Evolutionary conservation across 2,888 invertebrate species (phyloP).

Genomic region (Orthosia gothica): DNA sequence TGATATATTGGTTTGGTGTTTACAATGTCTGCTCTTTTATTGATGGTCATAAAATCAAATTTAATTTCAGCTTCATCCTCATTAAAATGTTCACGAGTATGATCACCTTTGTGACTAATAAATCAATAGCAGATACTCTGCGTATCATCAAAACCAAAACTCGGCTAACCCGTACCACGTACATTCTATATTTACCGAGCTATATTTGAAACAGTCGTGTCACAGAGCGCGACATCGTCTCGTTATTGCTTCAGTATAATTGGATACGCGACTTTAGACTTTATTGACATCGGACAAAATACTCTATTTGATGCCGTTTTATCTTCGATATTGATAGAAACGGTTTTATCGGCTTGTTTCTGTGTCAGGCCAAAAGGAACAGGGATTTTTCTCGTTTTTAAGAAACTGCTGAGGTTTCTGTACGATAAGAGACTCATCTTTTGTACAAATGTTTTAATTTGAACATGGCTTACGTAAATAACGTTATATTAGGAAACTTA

Average conservation of each 20-base stretch:
- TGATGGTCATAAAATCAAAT: conserved; percentile 9
- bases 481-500: not conserved
- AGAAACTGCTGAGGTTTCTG: not conserved
- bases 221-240: conserved; percentile 85
- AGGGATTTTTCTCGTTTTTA: not conserved
- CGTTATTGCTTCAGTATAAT: conserved; percentile 69
- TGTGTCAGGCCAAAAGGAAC: conserved; percentile 10
- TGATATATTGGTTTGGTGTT: not conserved
- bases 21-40: not conserved
- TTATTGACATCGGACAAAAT: conserved; percentile 64
- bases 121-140: conserved; percentile 64
- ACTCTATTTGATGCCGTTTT: conserved; percentile 51
- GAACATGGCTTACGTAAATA: not conserved
- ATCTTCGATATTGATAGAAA: conserved; percentile 30
- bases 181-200: conserved; percentile 83
- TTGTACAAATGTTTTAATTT: not conserved
- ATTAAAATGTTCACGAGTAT: conserved; percentile 26
- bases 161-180: conserved; percentile 77
- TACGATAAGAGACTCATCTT: not conserved
- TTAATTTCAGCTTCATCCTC: conserved; percentile 2
- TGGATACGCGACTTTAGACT: conserved; percentile 71
- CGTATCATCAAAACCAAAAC: conserved; percentile 65
- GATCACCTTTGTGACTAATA: conserved; percentile 50
- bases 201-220: conserved; percentile 86
- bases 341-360: conserved; percentile 26